Evolutionary conservation across 1,140 invertebrate species (phyloP), one percentile per base, ranked within the genome.

Genomic region (Tetraneura akinire): DNA sequence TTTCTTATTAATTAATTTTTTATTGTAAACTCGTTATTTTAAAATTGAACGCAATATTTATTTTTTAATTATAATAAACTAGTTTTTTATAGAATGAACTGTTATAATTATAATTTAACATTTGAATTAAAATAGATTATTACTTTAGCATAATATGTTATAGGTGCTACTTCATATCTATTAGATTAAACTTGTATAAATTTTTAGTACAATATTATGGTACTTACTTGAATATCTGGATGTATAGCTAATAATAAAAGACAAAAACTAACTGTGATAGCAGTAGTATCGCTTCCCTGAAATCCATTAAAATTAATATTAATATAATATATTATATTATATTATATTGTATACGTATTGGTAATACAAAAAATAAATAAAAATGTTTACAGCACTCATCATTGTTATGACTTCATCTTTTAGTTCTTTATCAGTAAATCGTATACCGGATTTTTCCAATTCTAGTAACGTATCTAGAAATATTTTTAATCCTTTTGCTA

Each of bases 211-310:
- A n/a, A n/a, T 37, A 37, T 37, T 4, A 37, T 37, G 45, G 29
- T 37, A 29, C 80, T 82, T 57, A 83, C 87, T 84, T 91, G 90
- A 83, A 87, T 86, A 62, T 90, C 86, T 4, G 87, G 90, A 85
- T 91, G 85, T 81, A 86, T 86, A 0, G 88, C 90, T 60, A 92
- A 84, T 85, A 88, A 86, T 8, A 87, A 81, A 5, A 88, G 66
- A n/a, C 86, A 81, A 74, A 85, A 87, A 6, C 86, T 86, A 6
- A 85, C 81, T 29, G 87, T 87, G 49, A 87, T 85, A 6, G 85
- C 86, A 10, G 86, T 84, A n/a, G 92, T 92, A 84, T 93, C 92
- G 85, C 92, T 91, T 71, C 91, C 91, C 90, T 91, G 6, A 5
- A 62, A 37, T 66, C 2, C 3, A n/a, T 53, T 53, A 53, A 1